These are phyloP conservation scores for Menura novaehollandiae DNA, from an alignment of 2,113 vertebrate species.

Conservation along the genomic window DNA sequence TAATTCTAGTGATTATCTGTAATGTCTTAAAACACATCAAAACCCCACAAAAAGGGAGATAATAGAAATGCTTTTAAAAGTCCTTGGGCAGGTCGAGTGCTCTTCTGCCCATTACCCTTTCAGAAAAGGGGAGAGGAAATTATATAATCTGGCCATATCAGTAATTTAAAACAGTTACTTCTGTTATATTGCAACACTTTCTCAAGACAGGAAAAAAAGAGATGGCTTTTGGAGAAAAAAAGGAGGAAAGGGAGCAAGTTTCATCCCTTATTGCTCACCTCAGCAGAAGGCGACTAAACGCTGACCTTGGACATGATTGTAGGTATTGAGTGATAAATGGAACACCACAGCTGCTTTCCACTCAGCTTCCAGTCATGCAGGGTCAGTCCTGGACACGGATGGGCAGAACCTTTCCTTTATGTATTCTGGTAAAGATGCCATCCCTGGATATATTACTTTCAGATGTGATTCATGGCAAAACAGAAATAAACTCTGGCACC, in stretches of 20 bases:
- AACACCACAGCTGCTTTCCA: conserved; percentile 2
- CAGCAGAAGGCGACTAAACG: neutral
- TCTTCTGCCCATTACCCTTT: neutral
- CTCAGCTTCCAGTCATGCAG: neutral
- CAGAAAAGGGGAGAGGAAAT: neutral
- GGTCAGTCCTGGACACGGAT: neutral
- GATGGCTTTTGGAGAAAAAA: neutral
- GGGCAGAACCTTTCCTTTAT: neutral
- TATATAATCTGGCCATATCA: neutral
- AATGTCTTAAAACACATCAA: neutral
- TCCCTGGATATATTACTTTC: neutral
- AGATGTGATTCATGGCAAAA: neutral
- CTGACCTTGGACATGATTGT: neutral
- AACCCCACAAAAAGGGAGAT: neutral
- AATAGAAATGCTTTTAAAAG: neutral
- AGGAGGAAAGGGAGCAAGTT: neutral
- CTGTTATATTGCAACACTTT: neutral
- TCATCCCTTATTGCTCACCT: neutral
- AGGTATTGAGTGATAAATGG: neutral
- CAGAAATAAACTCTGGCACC: neutral
- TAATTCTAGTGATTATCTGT: neutral
- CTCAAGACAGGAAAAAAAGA: neutral
- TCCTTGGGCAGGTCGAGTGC: neutral
- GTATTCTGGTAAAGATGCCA: neutral
- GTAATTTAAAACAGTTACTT: neutral